phyloP scores from a whole-genome alignment of 1,140 invertebrate genomes.

The Pogonomyrmex californicus region DNA sequence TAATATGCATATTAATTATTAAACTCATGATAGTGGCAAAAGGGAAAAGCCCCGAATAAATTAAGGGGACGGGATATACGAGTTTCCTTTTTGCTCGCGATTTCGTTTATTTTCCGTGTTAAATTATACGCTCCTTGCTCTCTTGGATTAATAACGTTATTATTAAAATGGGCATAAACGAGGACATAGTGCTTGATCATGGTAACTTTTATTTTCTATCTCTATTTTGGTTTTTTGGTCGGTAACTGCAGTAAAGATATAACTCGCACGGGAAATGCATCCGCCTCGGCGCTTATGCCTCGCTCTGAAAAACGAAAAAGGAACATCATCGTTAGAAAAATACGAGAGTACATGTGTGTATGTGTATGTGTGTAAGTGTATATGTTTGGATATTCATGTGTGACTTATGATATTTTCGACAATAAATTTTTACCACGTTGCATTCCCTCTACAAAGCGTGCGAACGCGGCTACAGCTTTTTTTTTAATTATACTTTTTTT shows the following conservation, averaged over 20 bases:
- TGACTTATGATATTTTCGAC: conserved; percentile 38
- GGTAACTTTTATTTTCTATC: conserved; percentile 49
- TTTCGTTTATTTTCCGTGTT: conserved; percentile 57
- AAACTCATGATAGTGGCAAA: conserved; percentile 12
- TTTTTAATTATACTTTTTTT: not conserved
- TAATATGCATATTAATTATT: not conserved
- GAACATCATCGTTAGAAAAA: conserved; percentile 70
- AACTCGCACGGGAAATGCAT: conserved; percentile 73
- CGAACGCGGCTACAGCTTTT: conserved; percentile 23
- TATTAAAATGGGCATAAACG: conserved; percentile 72
- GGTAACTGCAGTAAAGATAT: conserved; percentile 74
- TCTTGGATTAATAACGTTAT: conserved; percentile 66
- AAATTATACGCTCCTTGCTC: conserved; percentile 66
- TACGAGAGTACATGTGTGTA: not conserved
- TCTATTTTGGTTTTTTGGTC: conserved; percentile 72
- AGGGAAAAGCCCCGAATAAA: conserved; percentile 46
- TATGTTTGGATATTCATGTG: not conserved
- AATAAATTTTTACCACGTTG: not conserved
- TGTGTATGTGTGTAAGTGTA: not conserved
- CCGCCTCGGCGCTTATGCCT: conserved; percentile 83
- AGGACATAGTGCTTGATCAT: conserved; percentile 70
- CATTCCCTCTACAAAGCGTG: conserved; percentile 54
- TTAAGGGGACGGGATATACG: conserved; percentile 36
- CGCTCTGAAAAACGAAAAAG: conserved; percentile 84
- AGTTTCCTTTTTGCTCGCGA: not conserved